Percentiles rank a stretch among this genome's conserved stretches.
phyloP scores from a whole-genome alignment of 2,113 vertebrate genomes.

The Tylochromis polylepis region DNA sequence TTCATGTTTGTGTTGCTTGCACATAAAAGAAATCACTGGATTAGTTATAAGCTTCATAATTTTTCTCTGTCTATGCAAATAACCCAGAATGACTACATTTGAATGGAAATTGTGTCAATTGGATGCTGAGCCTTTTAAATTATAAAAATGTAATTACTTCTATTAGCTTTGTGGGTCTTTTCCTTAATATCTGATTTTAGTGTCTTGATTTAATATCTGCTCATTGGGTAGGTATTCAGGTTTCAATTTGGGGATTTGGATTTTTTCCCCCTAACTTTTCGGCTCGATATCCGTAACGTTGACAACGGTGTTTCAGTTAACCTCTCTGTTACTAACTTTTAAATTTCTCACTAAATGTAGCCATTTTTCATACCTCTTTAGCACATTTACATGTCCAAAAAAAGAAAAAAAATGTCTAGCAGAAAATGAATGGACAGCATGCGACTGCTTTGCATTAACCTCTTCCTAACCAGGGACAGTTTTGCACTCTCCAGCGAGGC shows the following conservation, averaged over 20 bases:
- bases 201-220: not conserved
- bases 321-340: too few species aligned
- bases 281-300: not conserved
- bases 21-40: not conserved
- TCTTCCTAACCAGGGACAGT: not conserved
- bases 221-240: not conserved
- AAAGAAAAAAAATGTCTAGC: accelerated
- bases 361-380: not conserved
- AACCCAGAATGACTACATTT: not conserved
- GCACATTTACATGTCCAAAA: not conserved
- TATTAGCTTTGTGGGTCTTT: not conserved
- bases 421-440: accelerated
- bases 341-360: not conserved
- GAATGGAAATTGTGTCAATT: not conserved
- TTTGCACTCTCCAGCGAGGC: not conserved
- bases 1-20: accelerated
- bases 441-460: not conserved
- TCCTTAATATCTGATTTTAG: not conserved
- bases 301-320: too few species aligned
- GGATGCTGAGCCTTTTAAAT: not conserved
- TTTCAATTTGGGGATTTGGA: not conserved
- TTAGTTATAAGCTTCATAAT: not conserved
- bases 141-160: not conserved
- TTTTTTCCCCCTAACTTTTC: not conserved
- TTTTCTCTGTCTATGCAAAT: not conserved